Evolutionary conservation across 2,113 vertebrate genomes (phyloP).

Genomic region (Strix uralensis): DNA sequence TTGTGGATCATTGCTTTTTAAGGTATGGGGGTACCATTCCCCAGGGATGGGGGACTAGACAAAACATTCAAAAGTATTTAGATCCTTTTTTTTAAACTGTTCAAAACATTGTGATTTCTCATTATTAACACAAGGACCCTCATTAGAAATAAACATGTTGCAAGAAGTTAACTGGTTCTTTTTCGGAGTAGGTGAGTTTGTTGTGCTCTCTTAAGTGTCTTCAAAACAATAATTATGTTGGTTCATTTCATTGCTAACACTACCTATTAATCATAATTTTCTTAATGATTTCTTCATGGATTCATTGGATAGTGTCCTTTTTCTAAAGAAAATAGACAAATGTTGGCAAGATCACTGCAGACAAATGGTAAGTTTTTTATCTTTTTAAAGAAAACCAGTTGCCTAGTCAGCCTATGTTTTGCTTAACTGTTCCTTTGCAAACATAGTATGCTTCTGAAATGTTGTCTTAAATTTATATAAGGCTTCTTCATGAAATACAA

Average conservation of each 20-base stretch:
- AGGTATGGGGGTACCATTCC: neutral
- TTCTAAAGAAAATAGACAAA: slow-evolving; percentile 98
- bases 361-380: slow-evolving; percentile 88
- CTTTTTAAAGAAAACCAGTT: neutral
- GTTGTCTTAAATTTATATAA: neutral
- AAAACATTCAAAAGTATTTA: neutral
- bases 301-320: slow-evolving; percentile 97
- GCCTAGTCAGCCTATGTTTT: neutral
- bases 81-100: rapidly evolving
- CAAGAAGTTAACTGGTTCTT: neutral
- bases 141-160: neutral
- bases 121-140: neutral
- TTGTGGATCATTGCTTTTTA: neutral
- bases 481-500: neutral
- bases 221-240: neutral
- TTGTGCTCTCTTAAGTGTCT: neutral
- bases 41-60: neutral
- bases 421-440: neutral
- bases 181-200: neutral
- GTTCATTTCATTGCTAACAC: neutral
- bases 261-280: slow-evolving; percentile 36
- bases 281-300: slow-evolving; percentile 87
- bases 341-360: slow-evolving; percentile 99
- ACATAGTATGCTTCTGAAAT: neutral
- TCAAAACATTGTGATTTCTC: neutral